Conservation (phyloP, 2,888 invertebrate genomes). For the Peribatodes rhomboidaria region DNA sequence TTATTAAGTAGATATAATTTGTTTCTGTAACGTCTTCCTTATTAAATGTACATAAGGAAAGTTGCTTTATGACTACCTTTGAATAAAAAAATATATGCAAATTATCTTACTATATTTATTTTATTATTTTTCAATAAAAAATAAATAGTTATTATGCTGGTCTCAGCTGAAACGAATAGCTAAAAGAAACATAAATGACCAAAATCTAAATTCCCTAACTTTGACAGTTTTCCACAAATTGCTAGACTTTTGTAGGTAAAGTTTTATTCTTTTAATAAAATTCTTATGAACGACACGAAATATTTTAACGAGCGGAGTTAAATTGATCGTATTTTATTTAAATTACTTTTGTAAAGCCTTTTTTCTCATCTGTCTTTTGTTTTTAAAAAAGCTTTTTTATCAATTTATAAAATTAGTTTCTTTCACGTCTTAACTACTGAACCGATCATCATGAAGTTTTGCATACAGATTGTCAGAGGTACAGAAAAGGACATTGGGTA, state of each 20-base stretch:
- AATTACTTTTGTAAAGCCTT: constrained; percentile 55
- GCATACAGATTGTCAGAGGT: too few species aligned
- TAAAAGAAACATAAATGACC: neutral
- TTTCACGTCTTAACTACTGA: too few species aligned
- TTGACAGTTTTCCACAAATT: constrained; percentile 36
- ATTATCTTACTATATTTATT: neutral
- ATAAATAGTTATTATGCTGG: too few species aligned
- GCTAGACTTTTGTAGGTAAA: constrained; percentile 23
- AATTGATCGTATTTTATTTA: constrained; percentile 57
- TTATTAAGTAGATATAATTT: constrained; percentile 21
- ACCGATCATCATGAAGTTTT: too few species aligned
- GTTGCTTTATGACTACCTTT: neutral
- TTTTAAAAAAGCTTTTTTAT: neutral
- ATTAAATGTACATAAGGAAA: constrained; percentile 8
- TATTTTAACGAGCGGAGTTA: constrained; percentile 49
- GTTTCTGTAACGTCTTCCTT: constrained; percentile 6
- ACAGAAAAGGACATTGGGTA: too few species aligned
- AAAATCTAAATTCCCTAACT: constrained; percentile 12
- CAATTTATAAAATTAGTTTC: neutral
- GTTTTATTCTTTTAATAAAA: too few species aligned
- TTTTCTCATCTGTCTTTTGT: constrained; percentile 40
- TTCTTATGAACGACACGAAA: constrained; percentile 35
- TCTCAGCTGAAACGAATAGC: neutral
- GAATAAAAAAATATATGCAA: neutral
- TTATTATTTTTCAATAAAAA: neutral